Base-by-base conservation (phyloP, 2,797 vertebrate species). In the Antennarius maculatus region DNA sequence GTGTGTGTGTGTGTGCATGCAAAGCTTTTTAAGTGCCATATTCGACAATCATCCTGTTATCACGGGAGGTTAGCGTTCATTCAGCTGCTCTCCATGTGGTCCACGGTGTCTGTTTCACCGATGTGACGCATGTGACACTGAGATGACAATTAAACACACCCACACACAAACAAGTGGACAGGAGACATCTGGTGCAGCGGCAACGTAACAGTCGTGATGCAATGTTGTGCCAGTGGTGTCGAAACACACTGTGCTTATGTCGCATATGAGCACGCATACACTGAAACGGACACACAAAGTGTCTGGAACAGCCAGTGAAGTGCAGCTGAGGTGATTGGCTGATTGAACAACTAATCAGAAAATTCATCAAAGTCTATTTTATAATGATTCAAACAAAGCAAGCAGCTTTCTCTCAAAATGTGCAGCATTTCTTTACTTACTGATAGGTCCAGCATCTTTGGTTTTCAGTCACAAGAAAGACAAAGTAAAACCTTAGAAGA, bases 61-160 rank as follows among this genome's bases (percentile, higher is more conserved):
- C 78, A 79, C 41, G 16, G 46, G 62, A 49, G 59, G 69, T 74
- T 41, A 17, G 57, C 18, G 77, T 39, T 73, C 80, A 56, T 83
- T 79, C 79, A 85, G 84, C 86, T 79, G 83, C 64, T 54, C 47
- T 23, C 70, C 70, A 81, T 71, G 81, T 76, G 84, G 69, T 61
- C 61, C 67, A 9, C 61, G 10, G 68, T 29, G 61, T 73, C 67
- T 37, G 56, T 81, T 46, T 70, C 77, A 50, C 54, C 81, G 79
- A 87, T 61, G 69, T 80, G 89, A 84, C 70, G 82, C 84, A 88
- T 85, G 77, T 88, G 84, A 86, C 90, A 87, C 79, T 4, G 61
- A 60, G 74, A 61, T 69, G 88, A 80, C 83, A 81, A 84, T 76
- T 75, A 76, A 69, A 82, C 76, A 47, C 57, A 61, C 55, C 39